phyloP scores from a whole-genome alignment of 2,113 vertebrate species.

The Zootoca vivipara region DNA sequence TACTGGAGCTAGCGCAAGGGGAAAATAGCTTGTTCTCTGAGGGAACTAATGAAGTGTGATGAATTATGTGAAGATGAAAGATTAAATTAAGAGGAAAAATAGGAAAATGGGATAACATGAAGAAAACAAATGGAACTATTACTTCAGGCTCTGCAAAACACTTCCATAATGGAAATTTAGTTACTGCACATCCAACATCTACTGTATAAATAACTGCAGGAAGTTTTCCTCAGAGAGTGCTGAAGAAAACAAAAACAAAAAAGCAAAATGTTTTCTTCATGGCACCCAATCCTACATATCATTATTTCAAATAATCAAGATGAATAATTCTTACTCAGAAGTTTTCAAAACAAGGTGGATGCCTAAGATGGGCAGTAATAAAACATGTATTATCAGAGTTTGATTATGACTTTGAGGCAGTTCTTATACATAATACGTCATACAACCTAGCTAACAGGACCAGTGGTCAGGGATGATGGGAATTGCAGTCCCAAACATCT shows the following conservation, averaged over 20 bases:
- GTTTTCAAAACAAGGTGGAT: slow-evolving; percentile 7
- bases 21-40: slow-evolving; percentile 9
- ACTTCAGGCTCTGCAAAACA: slow-evolving; percentile 28
- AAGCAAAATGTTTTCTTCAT: not conserved
- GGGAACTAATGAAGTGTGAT: slow-evolving; percentile 40
- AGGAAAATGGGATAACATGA: slow-evolving; percentile 25
- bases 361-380: not conserved
- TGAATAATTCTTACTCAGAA: not conserved
- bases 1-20: not conserved
- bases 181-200: slow-evolving; percentile 5
- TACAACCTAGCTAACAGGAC: not conserved
- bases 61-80: slow-evolving; percentile 32
- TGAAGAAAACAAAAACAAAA: slow-evolving; percentile 17
- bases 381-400: not conserved
- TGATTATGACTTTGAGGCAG: not conserved
- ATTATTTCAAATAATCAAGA: slow-evolving; percentile 1
- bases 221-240: not conserved
- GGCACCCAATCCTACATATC: rapidly evolving
- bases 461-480: no score
- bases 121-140: slow-evolving; percentile 39
- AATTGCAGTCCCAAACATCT: no score
- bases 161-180: slow-evolving; percentile 26
- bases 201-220: not conserved
- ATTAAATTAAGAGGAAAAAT: slow-evolving; percentile 40
- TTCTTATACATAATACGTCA: not conserved